Evolutionary conservation across 2,888 invertebrate genomes (phyloP).

Genomic region (Lithophane leautieri): DNA sequence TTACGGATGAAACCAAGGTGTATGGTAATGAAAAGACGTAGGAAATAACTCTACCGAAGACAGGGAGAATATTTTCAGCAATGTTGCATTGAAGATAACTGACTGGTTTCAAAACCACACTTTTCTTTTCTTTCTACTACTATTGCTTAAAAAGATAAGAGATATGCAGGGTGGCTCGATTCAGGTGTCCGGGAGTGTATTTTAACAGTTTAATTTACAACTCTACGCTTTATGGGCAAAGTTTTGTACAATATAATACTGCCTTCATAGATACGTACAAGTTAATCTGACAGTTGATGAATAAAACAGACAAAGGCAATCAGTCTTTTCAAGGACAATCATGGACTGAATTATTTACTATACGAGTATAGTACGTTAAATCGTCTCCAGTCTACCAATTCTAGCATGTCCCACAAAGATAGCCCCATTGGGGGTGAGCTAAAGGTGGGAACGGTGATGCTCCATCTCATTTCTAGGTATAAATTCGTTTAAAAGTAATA

Average conservation of each 20-base stretch:
- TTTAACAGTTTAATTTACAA: conserved; percentile 8
- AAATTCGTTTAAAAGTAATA: not conserved
- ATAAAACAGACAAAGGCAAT: conserved; percentile 2
- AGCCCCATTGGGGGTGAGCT: no score
- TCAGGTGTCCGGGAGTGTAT: not conserved
- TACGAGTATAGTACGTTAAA: no score
- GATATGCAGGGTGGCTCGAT: not conserved
- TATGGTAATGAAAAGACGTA: no score
- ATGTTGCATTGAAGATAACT: no score
- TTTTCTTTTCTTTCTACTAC: not conserved
- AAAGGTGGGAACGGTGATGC: not conserved
- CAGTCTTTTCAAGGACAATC: not conserved
- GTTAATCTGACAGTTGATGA: conserved; percentile 5
- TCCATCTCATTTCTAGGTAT: not conserved
- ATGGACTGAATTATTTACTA: not conserved
- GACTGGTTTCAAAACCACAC: not conserved
- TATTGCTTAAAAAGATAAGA: not conserved
- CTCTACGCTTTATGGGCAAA: not conserved
- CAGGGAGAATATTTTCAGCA: not conserved
- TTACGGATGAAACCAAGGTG: no score
- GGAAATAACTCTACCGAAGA: not conserved
- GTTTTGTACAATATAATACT: conserved; percentile 14
- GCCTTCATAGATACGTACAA: not conserved
- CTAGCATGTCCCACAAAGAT: not conserved
- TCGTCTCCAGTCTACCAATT: not conserved